Percentiles rank a stretch among this genome's conserved stretches.
These are phyloP conservation scores for Crocallis elinguaria DNA, from an alignment of 2,888 invertebrate genomes.

Conservation along the genomic window DNA sequence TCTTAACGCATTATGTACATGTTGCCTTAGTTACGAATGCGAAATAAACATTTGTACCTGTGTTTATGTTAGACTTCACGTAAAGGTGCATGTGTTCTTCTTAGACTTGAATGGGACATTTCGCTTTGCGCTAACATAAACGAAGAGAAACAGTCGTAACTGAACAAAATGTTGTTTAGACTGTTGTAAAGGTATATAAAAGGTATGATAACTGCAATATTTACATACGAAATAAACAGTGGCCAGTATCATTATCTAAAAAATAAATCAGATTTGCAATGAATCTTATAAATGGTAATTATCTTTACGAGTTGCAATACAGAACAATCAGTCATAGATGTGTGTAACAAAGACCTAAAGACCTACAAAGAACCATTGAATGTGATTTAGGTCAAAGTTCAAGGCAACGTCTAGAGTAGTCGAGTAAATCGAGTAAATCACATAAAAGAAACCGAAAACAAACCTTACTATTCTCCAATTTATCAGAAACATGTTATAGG, in stretches of 20 bases:
- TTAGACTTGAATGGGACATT: slow-evolving; percentile 59
- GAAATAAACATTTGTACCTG: slow-evolving; percentile 50
- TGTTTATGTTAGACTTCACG: slow-evolving; percentile 47
- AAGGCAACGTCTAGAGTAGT: no score
- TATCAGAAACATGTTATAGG: no score
- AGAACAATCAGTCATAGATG: no score
- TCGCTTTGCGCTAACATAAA: slow-evolving; percentile 58
- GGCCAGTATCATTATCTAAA: neutral
- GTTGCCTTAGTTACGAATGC: slow-evolving; percentile 3
- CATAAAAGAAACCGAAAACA: no score
- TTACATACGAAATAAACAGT: neutral
- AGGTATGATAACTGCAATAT: slow-evolving; percentile 2
- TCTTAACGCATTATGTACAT: slow-evolving; percentile 4
- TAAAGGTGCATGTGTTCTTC: slow-evolving; percentile 29
- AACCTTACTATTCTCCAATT: no score
- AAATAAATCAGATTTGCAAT: no score
- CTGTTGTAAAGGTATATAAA: neutral
- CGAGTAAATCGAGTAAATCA: no score
- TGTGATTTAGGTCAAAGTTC: no score
- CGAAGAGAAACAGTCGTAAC: slow-evolving; percentile 72
- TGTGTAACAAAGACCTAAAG: no score
- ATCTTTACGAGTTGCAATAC: no score
- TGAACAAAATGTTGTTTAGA: slow-evolving; percentile 43
- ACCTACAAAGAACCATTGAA: no score
- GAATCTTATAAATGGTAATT: no score